Base-by-base conservation (phyloP, 2,797 vertebrate genomes). In the Fratercula arctica region DNA sequence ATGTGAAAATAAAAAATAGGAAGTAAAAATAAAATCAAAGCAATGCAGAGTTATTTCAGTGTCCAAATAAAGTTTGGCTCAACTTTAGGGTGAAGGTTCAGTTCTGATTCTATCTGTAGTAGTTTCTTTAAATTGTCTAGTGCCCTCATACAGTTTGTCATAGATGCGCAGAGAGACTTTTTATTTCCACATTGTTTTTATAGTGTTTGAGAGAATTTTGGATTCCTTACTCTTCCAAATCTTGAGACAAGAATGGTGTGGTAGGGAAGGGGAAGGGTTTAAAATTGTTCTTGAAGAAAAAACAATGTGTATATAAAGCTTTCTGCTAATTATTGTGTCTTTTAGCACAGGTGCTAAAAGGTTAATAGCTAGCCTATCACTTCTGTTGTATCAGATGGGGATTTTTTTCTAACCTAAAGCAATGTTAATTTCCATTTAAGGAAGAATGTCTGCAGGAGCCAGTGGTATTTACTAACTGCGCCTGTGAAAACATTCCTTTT, bases 401-500 rank as follows among this genome's bases (percentile, higher is more conserved):
- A 78, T 66, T 90, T 85, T 95, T 94, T 96, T 68, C 72, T 96
- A 97, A 97, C 97, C 87, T 97, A 97, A 97, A 96, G 96, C 95
- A 90, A 89, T 93, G 95, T 96, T 97, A 97, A 94, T 95, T 98
- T 98, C 97, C 97, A 98, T 98, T 98, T 98, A 98, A 98, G 98
- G 97, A 98, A 97, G 96, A 98, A 97, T 96, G 97, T 95, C 85
- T 94, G 95, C 90, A 53, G 85, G 95, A 97, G 95, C 97, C 97
- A 96, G 95, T 97, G 97, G 98, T 98, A 96, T 98, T 98, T 98
- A 97, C 96, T 95, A 98, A 93, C 95, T 97, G 93, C 39, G 97
- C 97, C 97, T 98, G 96, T 97, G 96, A 98, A 98, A 98, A 98
- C 98, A 98, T 98, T 98, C 98, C 97, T 97, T 96, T 97, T 97